A percentile compares a stretch with the other conserved stretches of the same genome.
Conservation (phyloP, 2,113 vertebrate species). For the Mormoops blainvillei region DNA sequence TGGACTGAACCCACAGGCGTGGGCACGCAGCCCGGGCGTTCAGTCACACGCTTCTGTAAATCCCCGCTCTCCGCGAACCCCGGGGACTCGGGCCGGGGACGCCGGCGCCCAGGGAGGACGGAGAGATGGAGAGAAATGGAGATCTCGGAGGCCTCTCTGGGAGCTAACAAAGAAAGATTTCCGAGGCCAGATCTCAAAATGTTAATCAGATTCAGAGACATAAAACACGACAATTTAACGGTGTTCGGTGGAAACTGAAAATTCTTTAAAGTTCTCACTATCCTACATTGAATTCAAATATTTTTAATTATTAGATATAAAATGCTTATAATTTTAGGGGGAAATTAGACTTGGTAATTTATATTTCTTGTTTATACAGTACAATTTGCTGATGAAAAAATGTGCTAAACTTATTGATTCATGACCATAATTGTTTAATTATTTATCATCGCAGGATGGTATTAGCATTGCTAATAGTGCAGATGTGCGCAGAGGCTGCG, state of each 20-base stretch:
- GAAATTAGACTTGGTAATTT: slow-evolving; percentile 99
- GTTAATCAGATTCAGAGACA: slow-evolving; percentile 86
- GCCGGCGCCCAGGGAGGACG: neutral
- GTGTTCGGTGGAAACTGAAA: slow-evolving; percentile 80
- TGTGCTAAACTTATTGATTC: slow-evolving; percentile 99
- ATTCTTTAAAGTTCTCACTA: slow-evolving; percentile 81
- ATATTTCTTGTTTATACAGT: slow-evolving; percentile 99
- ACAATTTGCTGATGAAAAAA: slow-evolving; percentile 99
- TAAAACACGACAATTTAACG: slow-evolving; percentile 84
- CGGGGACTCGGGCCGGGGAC: neutral
- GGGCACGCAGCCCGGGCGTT: too few species aligned
- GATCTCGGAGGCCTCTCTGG: slow-evolving; percentile 15
- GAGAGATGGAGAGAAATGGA: neutral
- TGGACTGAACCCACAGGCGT: too few species aligned
- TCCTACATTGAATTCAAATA: slow-evolving; percentile 83
- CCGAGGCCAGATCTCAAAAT: slow-evolving; percentile 82
- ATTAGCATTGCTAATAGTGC: slow-evolving; percentile 99
- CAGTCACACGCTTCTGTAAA: rapidly evolving
- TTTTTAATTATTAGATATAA: slow-evolving; percentile 96
- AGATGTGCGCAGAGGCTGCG: slow-evolving; percentile 91
- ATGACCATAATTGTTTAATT: slow-evolving; percentile 99
- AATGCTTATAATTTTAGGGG: slow-evolving; percentile 91
- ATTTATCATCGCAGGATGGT: slow-evolving; percentile 99
- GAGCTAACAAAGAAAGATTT: slow-evolving; percentile 80
- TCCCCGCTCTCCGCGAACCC: neutral